Conservation (phyloP, 2,797 vertebrate species). For the Alfaro cultratus region DNA sequence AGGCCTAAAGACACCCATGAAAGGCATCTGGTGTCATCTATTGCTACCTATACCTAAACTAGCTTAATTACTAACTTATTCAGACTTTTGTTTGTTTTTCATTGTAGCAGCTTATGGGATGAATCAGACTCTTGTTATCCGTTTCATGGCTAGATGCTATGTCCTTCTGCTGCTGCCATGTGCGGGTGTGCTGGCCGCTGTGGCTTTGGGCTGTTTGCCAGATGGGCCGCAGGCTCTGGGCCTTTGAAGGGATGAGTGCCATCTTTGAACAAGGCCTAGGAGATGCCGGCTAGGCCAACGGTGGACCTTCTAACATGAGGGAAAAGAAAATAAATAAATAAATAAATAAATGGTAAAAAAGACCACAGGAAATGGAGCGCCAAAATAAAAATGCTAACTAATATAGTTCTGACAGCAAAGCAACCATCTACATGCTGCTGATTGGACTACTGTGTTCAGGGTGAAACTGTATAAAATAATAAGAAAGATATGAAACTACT, state of each 20-base stretch:
- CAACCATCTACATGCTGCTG: slow-evolving; percentile 20
- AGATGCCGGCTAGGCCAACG: slow-evolving; percentile 77
- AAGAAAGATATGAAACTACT: not conserved
- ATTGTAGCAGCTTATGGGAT: not conserved
- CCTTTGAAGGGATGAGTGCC: slow-evolving; percentile 99
- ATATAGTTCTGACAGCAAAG: slow-evolving; percentile 32
- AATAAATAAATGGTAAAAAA: slow-evolving; percentile 17
- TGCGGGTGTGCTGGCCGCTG: slow-evolving; percentile 82
- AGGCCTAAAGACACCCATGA: slow-evolving; percentile 37
- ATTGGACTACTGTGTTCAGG: slow-evolving; percentile 24
- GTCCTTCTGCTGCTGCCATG: slow-evolving; percentile 59
- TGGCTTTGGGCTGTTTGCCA: slow-evolving; percentile 97
- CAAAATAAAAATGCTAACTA: slow-evolving; percentile 47
- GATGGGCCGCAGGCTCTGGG: slow-evolving; percentile 97
- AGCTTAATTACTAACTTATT: not conserved
- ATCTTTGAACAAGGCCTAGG: slow-evolving; percentile 96
- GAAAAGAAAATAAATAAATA: slow-evolving; percentile 9
- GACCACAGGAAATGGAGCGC: slow-evolving; percentile 41
- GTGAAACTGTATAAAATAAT: slow-evolving; percentile 39
- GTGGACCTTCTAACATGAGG: slow-evolving; percentile 56
- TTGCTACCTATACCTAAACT: not conserved
- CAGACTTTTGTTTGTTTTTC: not conserved
- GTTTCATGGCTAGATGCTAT: slow-evolving; percentile 4
- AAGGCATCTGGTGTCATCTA: not conserved
- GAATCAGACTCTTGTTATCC: not conserved